Base-by-base conservation (phyloP, 2,797 vertebrate species). In the Lagorchestes hirsutus region DNA sequence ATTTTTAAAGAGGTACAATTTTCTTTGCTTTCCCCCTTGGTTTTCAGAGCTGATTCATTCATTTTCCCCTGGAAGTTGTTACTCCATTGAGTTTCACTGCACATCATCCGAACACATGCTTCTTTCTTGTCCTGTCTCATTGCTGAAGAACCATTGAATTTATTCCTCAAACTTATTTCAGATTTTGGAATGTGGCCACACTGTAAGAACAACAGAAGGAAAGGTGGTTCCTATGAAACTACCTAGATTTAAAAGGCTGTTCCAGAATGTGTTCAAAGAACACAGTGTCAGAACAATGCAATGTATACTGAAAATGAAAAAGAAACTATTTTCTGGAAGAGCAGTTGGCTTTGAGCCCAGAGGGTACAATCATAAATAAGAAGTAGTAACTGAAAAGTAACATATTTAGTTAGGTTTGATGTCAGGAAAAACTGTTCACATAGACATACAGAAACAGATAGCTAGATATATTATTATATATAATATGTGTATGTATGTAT, bases 221-320 rank as follows among this genome's bases (percentile, higher is more conserved):
- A 74, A 40, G 62, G 67, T 40, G n/a, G n/a, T 46, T 8, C 67
- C 24, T 74, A 9, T 46, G 74, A 82, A 82, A 46, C 18, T 92
- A 16, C 4, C 96, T 97, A 97, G 96, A 93, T 94, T 96, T 94
- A 94, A 22, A 59, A 3, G 34, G 16, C 46, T 82, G 2, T 46
- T 82, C 2, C 5, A 74, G 97, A 46, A 29, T 95, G 94, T 93
- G 93, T 96, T 96, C 97, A 97, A 95, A 92, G 95, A 96, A 93
- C 14, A 59, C 92, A 46, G 8, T 82, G 74, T 46, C 93, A 97
- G 95, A 98, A 97, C 91, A 54, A 67, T 95, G 97, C 97, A 97
- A 96, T 95, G 92, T 97, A 97, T 98, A 96, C 96, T 93, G 96
- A 96, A 96, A 97, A 97, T 74, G 10, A 55, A 96, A 95, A 97